Evolutionary conservation across 2,888 invertebrate species (phyloP).

Genomic region (Blastobasis lacticolella): DNA sequence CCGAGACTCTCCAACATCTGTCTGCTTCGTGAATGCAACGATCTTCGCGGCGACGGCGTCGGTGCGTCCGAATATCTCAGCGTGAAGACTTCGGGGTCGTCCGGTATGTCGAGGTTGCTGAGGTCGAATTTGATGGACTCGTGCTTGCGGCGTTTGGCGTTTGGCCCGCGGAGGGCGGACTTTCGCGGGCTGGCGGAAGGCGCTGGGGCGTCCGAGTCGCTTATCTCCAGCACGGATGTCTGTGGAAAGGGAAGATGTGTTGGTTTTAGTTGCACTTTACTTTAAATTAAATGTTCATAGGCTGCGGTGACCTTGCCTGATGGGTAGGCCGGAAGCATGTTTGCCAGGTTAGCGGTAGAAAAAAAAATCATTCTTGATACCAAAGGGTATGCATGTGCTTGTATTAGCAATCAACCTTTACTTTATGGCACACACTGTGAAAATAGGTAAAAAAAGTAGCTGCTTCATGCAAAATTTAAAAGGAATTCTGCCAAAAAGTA

Average conservation of each 20-base stretch:
- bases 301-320: no score
- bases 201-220: constrained; percentile 16
- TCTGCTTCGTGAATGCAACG: constrained; percentile 37
- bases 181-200: constrained; percentile 35
- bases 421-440: no score
- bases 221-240: constrained; percentile 34
- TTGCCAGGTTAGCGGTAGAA: no score
- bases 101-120: constrained; percentile 39
- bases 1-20: constrained; percentile 28
- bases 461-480: no score
- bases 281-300: no score
- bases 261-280: no score
- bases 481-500: no score
- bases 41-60: constrained; percentile 34
- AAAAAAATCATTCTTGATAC: no score
- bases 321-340: no score
- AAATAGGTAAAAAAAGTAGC: no score
- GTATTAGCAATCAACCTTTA: no score
- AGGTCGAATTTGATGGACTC: constrained; percentile 63
- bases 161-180: constrained; percentile 49
- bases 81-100: constrained; percentile 22
- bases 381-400: no score
- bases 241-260: constrained; percentile 15
- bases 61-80: constrained; percentile 40
- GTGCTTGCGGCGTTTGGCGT: constrained; percentile 35